A percentile compares a stretch with the other conserved stretches of the same genome.
Conservation (phyloP, 2,888 invertebrate species). For the Pseudanteris insignis region DNA sequence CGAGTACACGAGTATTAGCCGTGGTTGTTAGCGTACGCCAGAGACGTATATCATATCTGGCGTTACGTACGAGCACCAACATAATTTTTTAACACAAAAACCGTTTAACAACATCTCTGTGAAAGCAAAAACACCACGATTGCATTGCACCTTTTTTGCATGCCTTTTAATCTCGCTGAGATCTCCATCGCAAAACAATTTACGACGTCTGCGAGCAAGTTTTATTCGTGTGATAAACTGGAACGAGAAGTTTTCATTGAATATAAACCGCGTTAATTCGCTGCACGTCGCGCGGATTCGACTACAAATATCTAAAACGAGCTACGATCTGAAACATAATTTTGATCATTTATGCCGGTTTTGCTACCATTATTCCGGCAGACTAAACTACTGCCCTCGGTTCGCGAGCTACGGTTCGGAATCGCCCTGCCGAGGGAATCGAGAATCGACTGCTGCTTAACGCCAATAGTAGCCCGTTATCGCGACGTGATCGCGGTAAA, state of each 20-base stretch:
- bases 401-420: no score
- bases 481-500: slow-evolving; percentile 52
- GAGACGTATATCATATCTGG: slow-evolving; percentile 32
- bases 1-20: slow-evolving; percentile 43
- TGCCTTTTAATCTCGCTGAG: slow-evolving; percentile 29
- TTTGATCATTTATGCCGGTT: slow-evolving; percentile 22
- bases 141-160: slow-evolving; percentile 15
- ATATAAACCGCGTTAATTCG: slow-evolving; percentile 27
- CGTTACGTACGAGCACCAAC: slow-evolving; percentile 32
- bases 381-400: no score
- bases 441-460: slow-evolving; percentile 39
- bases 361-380: no score
- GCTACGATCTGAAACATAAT: slow-evolving; percentile 24
- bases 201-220: slow-evolving; percentile 24
- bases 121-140: slow-evolving; percentile 32
- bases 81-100: slow-evolving; percentile 42
- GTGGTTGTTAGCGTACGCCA: slow-evolving; percentile 46
- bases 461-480: slow-evolving; percentile 29
- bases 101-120: slow-evolving; percentile 41
- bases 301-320: neutral
- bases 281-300: slow-evolving; percentile 9
- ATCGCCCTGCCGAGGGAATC: slow-evolving; percentile 34
- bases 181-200: slow-evolving; percentile 31
- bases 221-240: slow-evolving; percentile 24
- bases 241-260: slow-evolving; percentile 25